Evolutionary conservation across 2,113 vertebrate genomes (phyloP), one percentile per base, ranked within the genome.

Genomic region (Microtus pennsylvanicus): DNA sequence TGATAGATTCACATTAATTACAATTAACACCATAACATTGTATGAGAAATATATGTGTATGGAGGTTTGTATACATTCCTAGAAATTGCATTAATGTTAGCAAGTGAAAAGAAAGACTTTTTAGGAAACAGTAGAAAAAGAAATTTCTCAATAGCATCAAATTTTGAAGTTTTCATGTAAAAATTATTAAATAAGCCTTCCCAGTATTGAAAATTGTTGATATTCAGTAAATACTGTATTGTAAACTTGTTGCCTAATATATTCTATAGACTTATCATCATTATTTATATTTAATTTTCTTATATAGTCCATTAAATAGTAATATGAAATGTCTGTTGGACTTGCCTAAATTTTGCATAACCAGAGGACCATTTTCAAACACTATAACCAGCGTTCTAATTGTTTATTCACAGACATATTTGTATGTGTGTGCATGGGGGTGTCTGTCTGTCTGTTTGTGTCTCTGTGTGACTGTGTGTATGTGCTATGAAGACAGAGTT

Each of bases 91-190:
- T 77, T 77, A 65, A 87, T 72, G 0, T 82, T 74, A 61, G 42
- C 28, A 33, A 87, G 19, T 38, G 77, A 94, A 55, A 82, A 33
- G 33, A 61, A 69, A 47, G 5, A 24, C 65, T 70, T 35, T 81
- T 33, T 22, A 47, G 45, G 21, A 14, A 94, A 45, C 0, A 67
- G 19, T 26, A n/a, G 33, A 80, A 94, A 94, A 92, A 55, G 19
- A 93, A 90, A 90, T 69, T 80, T 26, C 75, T 22, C 28, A 67
- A 2, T 22, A 63, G 3, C 35, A 55, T 42, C 45, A 82, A 77
- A 93, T 82, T 93, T 83, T 94, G 14, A 95, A 91, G 35, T 52
- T 63, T 10, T 13, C 47, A 55, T 6, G 12, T 87, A 91, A 28
- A 63, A 0, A 35, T 4, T 38, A 35, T 89, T 92, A 30, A 74